Evolutionary conservation across 2,888 invertebrate species (phyloP), one percentile per base, ranked within the genome.

Genomic region (Cerceris rybyensis): DNA sequence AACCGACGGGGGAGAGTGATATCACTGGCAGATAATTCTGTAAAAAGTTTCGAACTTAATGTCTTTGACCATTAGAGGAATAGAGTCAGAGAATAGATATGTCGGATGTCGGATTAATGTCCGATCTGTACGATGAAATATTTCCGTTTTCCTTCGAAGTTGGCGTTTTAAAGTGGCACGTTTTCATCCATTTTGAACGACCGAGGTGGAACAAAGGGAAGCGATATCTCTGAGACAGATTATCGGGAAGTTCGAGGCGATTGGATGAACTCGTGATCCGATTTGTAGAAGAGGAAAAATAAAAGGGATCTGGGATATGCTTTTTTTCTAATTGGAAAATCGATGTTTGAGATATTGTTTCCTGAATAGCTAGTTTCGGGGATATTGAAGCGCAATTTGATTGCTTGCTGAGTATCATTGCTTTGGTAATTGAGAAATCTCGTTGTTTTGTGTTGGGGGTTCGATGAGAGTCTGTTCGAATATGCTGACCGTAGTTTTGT

Each of bases 31-130:
- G 81, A 81, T 84, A 83, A 75, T 83, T 67, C 73, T 39, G 50
- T 78, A 66, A 84, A 84, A 84, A 80, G 70, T 78, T 75, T 78
- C 58, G 65, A 80, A 84, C 70, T 77, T 77, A 71, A 83, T 78
- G 75, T 81, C 76, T 70, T 71, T 59, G 70, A 59, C 71, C 81
- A 78, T 81, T 76, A 83, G 74, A 78, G 63, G 17, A 17, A 58
- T 42, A 70, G 46, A 64, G 39, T 50, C 59, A 42, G 61, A 43
- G 50, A 39, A 46, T 65, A 69, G 78, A 70, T 66, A 73, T 28
- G 57, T 55, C 43, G 55, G 50, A 55, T 64, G 65, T 77, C 72
- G 50, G 63, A 76, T 80, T 81, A 81, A 74, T 55, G 66, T 70
- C 43, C 55, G 57, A n/a, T 43, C 39, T 14, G 16, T 11, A 42